Evolutionary conservation across 2,888 invertebrate species (phyloP), one percentile per base, ranked within the genome.

Genomic region (Thera obeliscata): DNA sequence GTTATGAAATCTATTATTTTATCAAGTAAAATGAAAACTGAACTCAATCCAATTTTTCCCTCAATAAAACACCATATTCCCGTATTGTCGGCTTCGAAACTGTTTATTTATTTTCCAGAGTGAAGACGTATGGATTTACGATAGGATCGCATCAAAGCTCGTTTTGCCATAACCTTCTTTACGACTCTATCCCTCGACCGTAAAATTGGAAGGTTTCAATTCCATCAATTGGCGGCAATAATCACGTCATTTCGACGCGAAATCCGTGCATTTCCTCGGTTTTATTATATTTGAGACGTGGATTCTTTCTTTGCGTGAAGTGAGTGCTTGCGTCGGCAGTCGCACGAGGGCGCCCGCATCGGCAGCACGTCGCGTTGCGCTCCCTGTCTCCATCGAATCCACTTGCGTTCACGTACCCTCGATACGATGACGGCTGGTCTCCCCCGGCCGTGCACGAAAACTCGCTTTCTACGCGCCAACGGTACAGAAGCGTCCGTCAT

Each of bases 401-500:
- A 74, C 73, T 72, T 69, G 73, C 72, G 76, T 77, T 71, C 75
- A 75, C 74, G 71, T 73, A 72, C 72, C 68, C 71, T 70, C 74
- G 74, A 76, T 79, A 83, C 82, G 83, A 87, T 87, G 87, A 83
- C 80, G 78, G 78, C 78, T 78, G 83, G 67, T 74, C 74, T 79
- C 78, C 75, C 78, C 75, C 73, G 77, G 72, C 74, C 72, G 77
- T 78, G 74, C 76, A 80, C 79, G 78, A 84, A 74, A 79, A 78
- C 81, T 81, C 82, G 85, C 89, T 92, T 90, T 91, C 91, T 90
- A 87, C 84, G 75, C 79, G 79, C 78, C 85, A 87, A 86, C 89
- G 87, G 89, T 86, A 88, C 84, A 81, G 76, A 77, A 76, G 72
- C 69, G 62, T 55, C 78, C 80, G 81, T 81, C 78, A 78, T 83